phyloP scores from a whole-genome alignment of 2,113 vertebrate genomes.

The Aphelocoma coerulescens region DNA sequence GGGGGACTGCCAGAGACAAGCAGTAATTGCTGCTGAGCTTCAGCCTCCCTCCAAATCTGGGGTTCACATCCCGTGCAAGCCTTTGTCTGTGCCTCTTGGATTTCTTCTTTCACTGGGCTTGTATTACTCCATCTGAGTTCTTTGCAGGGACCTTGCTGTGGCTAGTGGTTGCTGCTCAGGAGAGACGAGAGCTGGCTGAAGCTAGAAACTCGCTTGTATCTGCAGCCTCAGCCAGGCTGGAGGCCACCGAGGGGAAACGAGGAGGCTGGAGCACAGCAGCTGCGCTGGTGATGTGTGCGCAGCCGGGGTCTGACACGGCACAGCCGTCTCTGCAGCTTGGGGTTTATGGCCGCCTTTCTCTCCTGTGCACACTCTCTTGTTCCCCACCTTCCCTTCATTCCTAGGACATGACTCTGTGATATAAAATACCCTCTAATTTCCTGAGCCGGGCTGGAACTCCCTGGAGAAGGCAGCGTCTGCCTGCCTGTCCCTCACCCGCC shows the following conservation, averaged over 20 bases:
- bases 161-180: neutral
- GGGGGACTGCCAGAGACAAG: neutral
- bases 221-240: neutral
- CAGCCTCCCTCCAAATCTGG: neutral
- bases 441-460: neutral
- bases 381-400: conserved; percentile 33
- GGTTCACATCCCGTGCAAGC: neutral
- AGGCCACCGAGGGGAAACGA: conserved; percentile 18
- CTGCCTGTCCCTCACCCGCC: neutral
- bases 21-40: neutral
- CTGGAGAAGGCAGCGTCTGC: neutral
- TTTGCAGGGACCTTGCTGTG: neutral
- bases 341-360: conserved; percentile 2
- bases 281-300: neutral
- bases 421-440: conserved; percentile 50
- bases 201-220: neutral
- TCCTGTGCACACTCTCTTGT: neutral
- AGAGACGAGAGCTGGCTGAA: neutral
- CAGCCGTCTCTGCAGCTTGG: neutral
- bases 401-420: conserved; percentile 31
- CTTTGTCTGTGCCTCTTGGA: neutral
- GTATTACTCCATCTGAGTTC: neutral
- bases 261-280: conserved; percentile 5
- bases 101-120: neutral
- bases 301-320: neutral